Evolutionary conservation across 2,888 invertebrate genomes (phyloP), one percentile per base, ranked within the genome.

Genomic region (Archips crataeganus): DNA sequence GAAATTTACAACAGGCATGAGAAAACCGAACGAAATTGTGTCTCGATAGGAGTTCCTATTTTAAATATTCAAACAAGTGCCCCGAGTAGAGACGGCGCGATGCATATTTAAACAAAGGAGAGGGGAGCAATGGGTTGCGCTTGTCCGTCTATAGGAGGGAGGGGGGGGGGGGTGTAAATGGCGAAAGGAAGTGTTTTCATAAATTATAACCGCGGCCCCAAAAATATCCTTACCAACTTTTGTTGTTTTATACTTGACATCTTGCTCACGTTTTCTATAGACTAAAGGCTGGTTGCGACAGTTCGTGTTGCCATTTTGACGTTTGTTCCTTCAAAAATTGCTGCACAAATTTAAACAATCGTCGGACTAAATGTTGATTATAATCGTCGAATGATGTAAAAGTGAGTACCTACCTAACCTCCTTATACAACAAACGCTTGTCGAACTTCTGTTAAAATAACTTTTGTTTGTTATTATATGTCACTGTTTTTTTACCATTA

Each of bases 21-120:
- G 76, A 80, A 77, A 77, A 76, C 76, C 76, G 76, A 81, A 85
- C 81, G 80, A 82, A 85, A 85, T 83, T 84, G 83, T 81, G 84
- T 82, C 85, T 85, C 89, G 84, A 90, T 91, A 87, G 87, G 82
- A 88, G 85, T 86, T 87, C 72, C 85, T 84, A 87, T 87, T 85
- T 92, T 85, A 90, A 92, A 91, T 91, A 92, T 92, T 91, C 90
- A 92, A 84, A 88, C 88, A 88, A 87, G 86, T 87, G 84, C 85
- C 84, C 81, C 82, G 82, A 86, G 88, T 83, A 84, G 86, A 89
- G 85, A 87, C 85, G 85, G 83, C 78, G 84, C 83, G 82, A 85
- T 92, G 87, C 90, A 93, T 93, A 90, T 92, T 92, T 92, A 89
- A 88, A 87, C 83, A 86, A 88, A 85, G 84, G 85, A 85, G 82